Evolutionary conservation across 92 coral and sea anemone genomes (phyloP).

Genomic region (Zoanthus sansibaricus): DNA sequence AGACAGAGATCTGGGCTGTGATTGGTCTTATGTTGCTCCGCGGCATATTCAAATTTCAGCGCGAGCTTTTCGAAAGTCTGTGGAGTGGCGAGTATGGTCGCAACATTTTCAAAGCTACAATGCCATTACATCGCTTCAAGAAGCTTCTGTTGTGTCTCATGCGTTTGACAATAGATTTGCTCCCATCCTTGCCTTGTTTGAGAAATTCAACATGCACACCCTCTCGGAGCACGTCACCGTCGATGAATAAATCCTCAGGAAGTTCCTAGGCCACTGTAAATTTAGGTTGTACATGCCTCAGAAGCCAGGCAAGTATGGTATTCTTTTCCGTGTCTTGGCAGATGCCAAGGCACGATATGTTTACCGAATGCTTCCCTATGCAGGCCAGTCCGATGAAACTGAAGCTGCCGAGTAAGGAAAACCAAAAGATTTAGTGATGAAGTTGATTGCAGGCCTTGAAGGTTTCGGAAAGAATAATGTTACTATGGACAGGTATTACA

Average conservation of each 20-base stretch:
- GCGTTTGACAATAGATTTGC: background rate
- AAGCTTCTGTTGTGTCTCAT: background rate
- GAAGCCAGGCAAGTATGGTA: background rate
- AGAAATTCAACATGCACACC: no score
- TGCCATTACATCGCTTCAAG: background rate
- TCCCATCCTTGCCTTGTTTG: no score
- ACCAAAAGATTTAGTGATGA: background rate
- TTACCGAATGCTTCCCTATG: no score
- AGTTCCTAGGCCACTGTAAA: no score
- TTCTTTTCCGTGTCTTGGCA: no score
- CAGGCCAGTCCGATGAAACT: background rate
- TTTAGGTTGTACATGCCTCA: background rate
- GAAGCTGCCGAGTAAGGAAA: no score
- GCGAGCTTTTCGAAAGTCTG: background rate
- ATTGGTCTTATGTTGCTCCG: background rate
- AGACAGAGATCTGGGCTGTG: conserved; percentile 5
- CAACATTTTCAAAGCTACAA: background rate
- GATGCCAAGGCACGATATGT: background rate
- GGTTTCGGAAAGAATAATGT: no score
- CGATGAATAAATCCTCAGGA: background rate
- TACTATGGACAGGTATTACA: no score
- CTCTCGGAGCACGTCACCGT: background rate
- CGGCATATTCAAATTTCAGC: background rate
- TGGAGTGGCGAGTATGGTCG: background rate
- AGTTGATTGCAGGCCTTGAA: no score